Conservation (phyloP, 2,113 vertebrate species). For the Ginglymostoma cirratum region DNA sequence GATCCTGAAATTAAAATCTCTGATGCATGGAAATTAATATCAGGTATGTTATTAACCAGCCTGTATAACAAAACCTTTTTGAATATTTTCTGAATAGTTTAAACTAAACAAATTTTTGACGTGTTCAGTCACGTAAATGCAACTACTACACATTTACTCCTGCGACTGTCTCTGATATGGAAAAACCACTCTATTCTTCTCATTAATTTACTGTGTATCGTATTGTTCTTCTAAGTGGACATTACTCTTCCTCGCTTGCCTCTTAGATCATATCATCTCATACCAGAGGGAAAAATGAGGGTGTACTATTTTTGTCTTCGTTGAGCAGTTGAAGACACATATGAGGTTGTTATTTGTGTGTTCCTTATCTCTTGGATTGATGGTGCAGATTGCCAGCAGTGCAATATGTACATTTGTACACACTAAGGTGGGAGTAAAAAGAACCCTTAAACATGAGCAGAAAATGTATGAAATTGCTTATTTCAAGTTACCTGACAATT, state of each 20-base stretch:
- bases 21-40: constrained; percentile 67
- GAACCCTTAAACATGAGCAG: background rate
- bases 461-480: background rate
- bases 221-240: background rate
- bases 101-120: background rate
- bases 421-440: background rate
- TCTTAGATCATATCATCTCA: background rate
- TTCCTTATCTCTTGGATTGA: background rate
- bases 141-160: background rate
- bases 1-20: constrained; percentile 82
- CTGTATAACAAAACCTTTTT: constrained; percentile 51
- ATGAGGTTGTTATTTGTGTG: background rate
- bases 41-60: constrained; percentile 62
- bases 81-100: constrained; percentile 7
- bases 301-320: background rate
- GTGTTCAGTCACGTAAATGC: background rate
- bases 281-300: background rate
- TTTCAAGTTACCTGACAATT: background rate
- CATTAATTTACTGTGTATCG: constrained; percentile 21
- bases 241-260: background rate
- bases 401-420: background rate
- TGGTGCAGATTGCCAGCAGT: no score
- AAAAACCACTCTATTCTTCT: background rate
- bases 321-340: background rate
- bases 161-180: background rate